Evolutionary conservation across 2,797 vertebrate genomes (phyloP).

Genomic region (Rhinella marina): DNA sequence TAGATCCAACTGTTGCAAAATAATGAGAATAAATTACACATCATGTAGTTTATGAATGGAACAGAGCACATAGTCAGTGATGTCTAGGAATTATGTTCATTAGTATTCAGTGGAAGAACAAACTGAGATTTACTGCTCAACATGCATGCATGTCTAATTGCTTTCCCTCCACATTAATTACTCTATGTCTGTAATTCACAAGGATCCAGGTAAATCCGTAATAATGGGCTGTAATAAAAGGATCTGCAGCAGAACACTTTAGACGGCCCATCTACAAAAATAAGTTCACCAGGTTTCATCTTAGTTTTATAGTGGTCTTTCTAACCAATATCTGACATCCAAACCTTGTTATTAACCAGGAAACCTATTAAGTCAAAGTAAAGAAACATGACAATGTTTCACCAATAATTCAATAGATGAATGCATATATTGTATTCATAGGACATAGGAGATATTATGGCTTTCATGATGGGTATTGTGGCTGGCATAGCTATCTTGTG

Average conservation of each 20-base stretch:
- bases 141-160: conserved; percentile 24
- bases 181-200: not conserved
- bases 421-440: not conserved
- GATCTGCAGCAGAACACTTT: not conserved
- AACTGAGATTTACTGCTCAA: not conserved
- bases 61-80: conserved; percentile 4
- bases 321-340: no score
- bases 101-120: conserved; percentile 29
- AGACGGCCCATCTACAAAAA: not conserved
- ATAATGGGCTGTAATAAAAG: not conserved
- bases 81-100: conserved; percentile 40
- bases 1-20: conserved; percentile 63
- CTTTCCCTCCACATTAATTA: conserved; percentile 30
- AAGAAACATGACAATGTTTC: not conserved
- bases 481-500: no score
- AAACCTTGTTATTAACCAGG: no score
- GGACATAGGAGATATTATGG: not conserved
- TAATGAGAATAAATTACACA: conserved; percentile 42
- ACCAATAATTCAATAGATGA: not conserved
- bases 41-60: conserved; percentile 36
- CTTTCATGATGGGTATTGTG: no score
- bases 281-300: not conserved
- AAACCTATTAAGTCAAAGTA: no score
- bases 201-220: not conserved
- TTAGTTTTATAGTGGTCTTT: not conserved